Conservation (phyloP, 2,797 vertebrate species). For the Alauda arvensis region DNA sequence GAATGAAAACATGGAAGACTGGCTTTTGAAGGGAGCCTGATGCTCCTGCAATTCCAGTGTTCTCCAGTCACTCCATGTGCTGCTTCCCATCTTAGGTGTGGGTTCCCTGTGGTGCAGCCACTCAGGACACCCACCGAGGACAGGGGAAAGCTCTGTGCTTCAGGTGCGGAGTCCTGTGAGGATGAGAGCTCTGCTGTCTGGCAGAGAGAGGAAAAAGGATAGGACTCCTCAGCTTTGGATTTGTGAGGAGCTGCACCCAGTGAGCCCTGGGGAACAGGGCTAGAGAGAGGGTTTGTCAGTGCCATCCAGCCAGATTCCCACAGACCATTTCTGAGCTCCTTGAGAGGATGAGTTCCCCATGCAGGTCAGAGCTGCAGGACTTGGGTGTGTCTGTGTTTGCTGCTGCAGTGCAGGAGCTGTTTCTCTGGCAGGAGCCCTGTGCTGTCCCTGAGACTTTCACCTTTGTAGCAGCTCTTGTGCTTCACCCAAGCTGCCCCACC, state of each 20-base stretch:
- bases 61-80: accelerated
- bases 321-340: not conserved
- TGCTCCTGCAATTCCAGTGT: not conserved
- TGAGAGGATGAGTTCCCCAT: accelerated
- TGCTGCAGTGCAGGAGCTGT: accelerated
- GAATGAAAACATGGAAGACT: not conserved
- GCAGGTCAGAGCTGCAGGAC: not conserved
- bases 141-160: accelerated
- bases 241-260: not conserved
- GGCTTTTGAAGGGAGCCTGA: not conserved
- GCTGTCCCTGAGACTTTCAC: accelerated
- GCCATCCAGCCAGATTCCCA: not conserved
- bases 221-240: not conserved
- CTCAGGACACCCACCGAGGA: accelerated
- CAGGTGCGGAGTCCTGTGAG: accelerated
- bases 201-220: not conserved
- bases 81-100: accelerated
- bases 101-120: not conserved
- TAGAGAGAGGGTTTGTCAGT: too few relatives aligned
- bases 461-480: not conserved
- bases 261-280: accelerated
- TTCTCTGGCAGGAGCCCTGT: not conserved
- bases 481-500: not conserved
- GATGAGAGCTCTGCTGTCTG: not conserved
- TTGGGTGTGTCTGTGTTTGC: not conserved